These are phyloP conservation scores for Eremobia ochroleuca DNA, from an alignment of 2,888 invertebrate genomes.

Conservation along the genomic window DNA sequence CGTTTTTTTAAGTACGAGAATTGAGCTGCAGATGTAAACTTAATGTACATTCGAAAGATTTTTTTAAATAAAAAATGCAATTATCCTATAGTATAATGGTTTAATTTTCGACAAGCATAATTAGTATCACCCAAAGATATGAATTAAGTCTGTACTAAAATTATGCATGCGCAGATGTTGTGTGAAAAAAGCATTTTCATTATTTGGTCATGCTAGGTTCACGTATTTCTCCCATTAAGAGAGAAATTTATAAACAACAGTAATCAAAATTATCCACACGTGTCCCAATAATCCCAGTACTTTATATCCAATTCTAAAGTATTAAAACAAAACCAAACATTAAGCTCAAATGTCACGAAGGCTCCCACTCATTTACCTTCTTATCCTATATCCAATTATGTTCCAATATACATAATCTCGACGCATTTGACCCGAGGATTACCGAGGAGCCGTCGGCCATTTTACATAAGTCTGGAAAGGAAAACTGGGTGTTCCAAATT, in stretches of 20 bases:
- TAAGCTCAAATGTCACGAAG: conserved; percentile 45
- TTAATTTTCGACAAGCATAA: neutral
- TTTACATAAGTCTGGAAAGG: conserved; percentile 66
- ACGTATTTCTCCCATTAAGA: neutral
- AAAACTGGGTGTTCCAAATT: conserved; percentile 68
- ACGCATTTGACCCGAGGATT: conserved; percentile 58
- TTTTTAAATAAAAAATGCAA: neutral
- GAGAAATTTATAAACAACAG: neutral
- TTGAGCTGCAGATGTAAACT: too few species aligned
- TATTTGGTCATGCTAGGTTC: too few species aligned
- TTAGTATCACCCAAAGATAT: neutral
- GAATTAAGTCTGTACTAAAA: neutral
- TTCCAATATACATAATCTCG: conserved; percentile 65
- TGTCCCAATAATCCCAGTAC: neutral
- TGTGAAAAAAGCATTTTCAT: too few species aligned
- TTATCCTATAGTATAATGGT: too few species aligned
- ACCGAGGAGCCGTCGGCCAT: conserved; percentile 46
- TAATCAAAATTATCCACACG: neutral
- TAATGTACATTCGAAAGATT: neutral
- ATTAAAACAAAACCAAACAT: conserved; percentile 27
- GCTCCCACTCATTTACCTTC: conserved; percentile 46
- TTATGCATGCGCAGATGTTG: too few species aligned
- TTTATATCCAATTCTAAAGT: conserved; percentile 12
- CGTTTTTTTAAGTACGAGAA: too few species aligned
- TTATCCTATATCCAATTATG: conserved; percentile 62